Evolutionary conservation across 2,797 vertebrate genomes (phyloP).

Genomic region (Acrossocheilus wenchowensis): DNA sequence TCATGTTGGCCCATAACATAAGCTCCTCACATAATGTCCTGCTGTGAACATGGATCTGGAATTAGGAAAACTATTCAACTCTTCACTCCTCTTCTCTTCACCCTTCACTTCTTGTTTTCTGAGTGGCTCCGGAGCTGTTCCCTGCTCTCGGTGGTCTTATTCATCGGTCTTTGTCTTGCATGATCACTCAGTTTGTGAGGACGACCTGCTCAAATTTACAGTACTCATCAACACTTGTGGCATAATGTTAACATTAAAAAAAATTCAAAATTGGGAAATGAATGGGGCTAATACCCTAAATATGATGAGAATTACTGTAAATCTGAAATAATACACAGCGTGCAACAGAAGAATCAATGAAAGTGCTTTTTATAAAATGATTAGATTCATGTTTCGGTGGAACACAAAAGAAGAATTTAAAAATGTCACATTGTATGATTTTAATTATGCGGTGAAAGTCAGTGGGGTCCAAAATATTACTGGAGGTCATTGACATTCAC

Average conservation of each 20-base stretch:
- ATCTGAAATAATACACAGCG: too few species aligned
- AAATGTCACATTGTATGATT: too few species aligned
- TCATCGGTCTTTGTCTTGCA: background rate
- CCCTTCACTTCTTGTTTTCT: background rate
- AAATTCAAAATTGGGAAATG: too few species aligned
- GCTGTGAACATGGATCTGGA: conserved; percentile 30
- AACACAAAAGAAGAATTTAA: too few species aligned
- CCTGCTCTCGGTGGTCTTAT: background rate
- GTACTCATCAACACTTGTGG: background rate
- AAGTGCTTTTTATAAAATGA: too few species aligned
- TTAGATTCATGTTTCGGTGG: too few species aligned
- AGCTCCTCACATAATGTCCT: conserved; percentile 2
- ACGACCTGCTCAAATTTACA: background rate
- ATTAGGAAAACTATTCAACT: conserved; percentile 7
- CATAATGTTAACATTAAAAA: too few species aligned
- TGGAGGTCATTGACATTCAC: background rate
- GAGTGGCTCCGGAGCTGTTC: background rate
- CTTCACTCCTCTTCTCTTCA: too few species aligned
- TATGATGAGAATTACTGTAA: too few species aligned
- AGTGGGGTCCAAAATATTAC: background rate
- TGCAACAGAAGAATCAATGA: too few species aligned
- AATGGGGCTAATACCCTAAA: too few species aligned
- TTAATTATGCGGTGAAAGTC: background rate
- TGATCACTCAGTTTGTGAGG: background rate
- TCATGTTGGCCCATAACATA: conserved; percentile 16